Conservation (phyloP, 2,113 vertebrate genomes). For the Cinclus cinclus region DNA sequence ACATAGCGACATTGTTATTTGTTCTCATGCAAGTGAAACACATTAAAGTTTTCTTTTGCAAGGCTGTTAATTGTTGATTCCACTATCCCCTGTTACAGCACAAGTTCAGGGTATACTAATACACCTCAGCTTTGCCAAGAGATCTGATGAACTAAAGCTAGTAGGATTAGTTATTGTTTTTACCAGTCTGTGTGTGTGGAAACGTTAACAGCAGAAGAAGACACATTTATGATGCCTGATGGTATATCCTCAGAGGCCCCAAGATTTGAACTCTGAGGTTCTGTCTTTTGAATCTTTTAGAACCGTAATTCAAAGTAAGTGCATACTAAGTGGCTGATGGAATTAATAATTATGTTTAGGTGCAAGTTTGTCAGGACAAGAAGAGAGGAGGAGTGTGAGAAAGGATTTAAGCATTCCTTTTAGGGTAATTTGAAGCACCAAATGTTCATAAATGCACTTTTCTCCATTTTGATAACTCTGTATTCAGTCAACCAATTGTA, state of each 20-base stretch:
- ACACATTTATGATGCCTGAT: background rate
- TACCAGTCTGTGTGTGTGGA: background rate
- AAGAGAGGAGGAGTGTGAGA: background rate
- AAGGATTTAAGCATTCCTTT: background rate
- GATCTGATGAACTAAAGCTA: background rate
- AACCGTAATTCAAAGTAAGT: background rate
- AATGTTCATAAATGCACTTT: background rate
- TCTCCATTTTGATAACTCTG: background rate
- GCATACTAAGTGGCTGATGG: background rate
- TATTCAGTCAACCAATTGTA: background rate
- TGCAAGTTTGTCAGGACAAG: background rate
- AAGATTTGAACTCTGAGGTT: background rate
- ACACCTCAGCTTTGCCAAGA: background rate
- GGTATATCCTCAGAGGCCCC: background rate
- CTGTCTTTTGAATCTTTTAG: background rate
- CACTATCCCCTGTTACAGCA: background rate
- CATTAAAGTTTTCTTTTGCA: background rate
- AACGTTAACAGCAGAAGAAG: background rate
- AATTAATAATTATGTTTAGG: background rate
- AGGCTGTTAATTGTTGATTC: background rate
- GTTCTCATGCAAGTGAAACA: background rate
- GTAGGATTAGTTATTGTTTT: background rate
- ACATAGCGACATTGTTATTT: background rate
- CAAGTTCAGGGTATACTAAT: background rate
- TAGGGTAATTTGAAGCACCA: background rate